Evolutionary conservation across 2,888 invertebrate species (phyloP), one percentile per base, ranked within the genome.

Genomic region (Zhengitettix transpicula): DNA sequence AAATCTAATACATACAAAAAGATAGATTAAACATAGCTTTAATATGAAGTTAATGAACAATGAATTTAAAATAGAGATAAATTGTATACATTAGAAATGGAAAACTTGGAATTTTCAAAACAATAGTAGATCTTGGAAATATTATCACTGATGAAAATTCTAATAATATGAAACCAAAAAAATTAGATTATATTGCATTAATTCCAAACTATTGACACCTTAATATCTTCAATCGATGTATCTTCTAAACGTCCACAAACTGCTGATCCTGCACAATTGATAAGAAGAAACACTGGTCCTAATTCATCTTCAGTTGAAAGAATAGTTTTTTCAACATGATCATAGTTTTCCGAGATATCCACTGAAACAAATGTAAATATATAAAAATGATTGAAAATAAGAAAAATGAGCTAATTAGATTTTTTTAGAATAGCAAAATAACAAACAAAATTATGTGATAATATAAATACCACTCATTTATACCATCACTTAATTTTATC

Each of bases 231-330:
- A 0, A 81, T 72, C 5, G 84, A 74, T 63, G 86, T 82, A 64
- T 92, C 86, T 70, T 94, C 93, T 69, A 91, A 81, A 68, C 80
- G 79, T 1, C 87, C 87, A 72, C 89, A 87, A 59, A 87, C 79
- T 12, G 93, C 87, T 69, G 80, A 78, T 3, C 99, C 99, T 55
- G 97, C 98, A 75, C 94, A 96, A 71, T 96, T 97, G 1, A 97
- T 78, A 28, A 99, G 75, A 81, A 96, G 87, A 69, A 86, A 89
- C 67, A 98, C 84, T 0, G 91, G 87, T 0, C 90, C 93, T 51
- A 83, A 73, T 52, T 78, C 76, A 40, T 77, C 74, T 73, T 92
- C 89, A 16, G 86, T 72, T 12, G 79, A 75, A 1, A 71, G 67
- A 2, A 87, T 71, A 42, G 77, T 74, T 65, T 78, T 75, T 60